Evolutionary conservation across 2,888 invertebrate genomes (phyloP).

Genomic region (Caenorhabditis sulstoni): DNA sequence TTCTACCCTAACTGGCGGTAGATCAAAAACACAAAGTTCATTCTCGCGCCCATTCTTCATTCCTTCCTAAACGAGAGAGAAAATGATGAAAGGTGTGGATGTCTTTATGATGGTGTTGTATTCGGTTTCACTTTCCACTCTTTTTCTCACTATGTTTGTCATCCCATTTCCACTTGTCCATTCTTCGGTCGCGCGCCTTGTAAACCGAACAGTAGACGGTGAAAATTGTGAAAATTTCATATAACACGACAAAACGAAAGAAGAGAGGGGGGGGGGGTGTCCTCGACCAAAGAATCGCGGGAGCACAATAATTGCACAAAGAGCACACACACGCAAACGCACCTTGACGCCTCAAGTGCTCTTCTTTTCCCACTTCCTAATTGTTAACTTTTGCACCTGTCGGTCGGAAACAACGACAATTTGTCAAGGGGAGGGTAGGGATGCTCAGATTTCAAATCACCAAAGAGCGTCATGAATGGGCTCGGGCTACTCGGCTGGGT

Average conservation of each 20-base stretch:
- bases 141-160: neutral
- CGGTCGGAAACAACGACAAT: no score
- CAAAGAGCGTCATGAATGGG: no score
- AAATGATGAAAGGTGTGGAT: neutral
- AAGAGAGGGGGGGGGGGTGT: neutral
- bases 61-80: no score
- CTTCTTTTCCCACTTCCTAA: conserved; percentile 10
- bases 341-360: conserved; percentile 43
- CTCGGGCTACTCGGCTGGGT: no score
- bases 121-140: conserved; percentile 13
- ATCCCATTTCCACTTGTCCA: conserved; percentile 4
- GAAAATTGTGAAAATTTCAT: conserved; percentile 1
- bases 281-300: conserved; percentile 43
- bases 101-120: conserved; percentile 1
- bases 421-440: no score
- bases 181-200: neutral
- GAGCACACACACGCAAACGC: conserved; percentile 28
- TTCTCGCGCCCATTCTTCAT: no score
- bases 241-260: conserved; percentile 19
- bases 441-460: no score
- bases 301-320: conserved; percentile 27
- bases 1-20: neutral
- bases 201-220: neutral
- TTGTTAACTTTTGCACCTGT: conserved; percentile 40
- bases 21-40: conserved; percentile 2